Percentiles rank a stretch among this genome's conserved stretches.
Evolutionary conservation across 2,888 invertebrate genomes (phyloP).

Genomic region (Metopia argyrocephala): DNA sequence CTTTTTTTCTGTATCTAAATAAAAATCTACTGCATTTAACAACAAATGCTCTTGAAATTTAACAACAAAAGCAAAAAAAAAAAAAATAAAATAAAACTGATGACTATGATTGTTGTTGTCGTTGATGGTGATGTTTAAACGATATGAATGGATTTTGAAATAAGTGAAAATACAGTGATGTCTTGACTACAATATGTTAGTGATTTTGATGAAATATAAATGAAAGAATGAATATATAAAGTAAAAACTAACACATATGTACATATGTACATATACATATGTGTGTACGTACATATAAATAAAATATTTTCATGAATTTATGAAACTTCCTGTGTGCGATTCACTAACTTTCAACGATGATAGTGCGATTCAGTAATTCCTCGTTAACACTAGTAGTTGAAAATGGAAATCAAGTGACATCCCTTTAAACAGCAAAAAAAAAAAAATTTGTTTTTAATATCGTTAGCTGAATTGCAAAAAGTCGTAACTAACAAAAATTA

Average conservation of each 20-base stretch:
- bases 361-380: too few species aligned
- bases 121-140: background rate
- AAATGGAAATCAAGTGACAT: too few species aligned
- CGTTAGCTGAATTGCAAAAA: too few species aligned
- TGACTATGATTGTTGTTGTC: conserved; percentile 6
- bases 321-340: too few species aligned
- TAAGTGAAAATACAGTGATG: background rate
- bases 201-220: conserved; percentile 34
- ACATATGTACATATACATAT: background rate
- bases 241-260: background rate
- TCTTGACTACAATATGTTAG: conserved; percentile 3
- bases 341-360: too few species aligned
- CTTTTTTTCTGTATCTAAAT: conserved; percentile 38
- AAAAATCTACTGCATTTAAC: conserved; percentile 54
- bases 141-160: background rate
- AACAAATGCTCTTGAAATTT: conserved; percentile 52
- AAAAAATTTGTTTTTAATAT: too few species aligned
- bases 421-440: too few species aligned
- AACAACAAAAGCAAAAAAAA: conserved; percentile 17
- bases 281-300: background rate
- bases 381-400: too few species aligned
- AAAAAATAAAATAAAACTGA: conserved; percentile 1
- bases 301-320: conserved; percentile 9
- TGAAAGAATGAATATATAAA: conserved; percentile 8
- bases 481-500: too few species aligned